Base-by-base conservation (phyloP, 2,797 vertebrate species). In the Thamnophis elegans region DNA sequence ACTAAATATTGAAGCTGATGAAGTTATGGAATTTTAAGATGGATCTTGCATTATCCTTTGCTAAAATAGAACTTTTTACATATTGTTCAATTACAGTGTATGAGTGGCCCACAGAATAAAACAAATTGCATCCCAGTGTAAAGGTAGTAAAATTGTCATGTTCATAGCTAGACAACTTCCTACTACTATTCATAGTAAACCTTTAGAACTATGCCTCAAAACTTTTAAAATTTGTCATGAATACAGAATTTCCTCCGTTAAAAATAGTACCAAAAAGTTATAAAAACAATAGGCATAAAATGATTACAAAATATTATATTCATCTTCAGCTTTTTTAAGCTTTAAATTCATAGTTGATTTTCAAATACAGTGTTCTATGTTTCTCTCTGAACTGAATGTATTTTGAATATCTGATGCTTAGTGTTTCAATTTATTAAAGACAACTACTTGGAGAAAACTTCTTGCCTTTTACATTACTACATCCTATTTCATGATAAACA, bases 341-440 rank as follows among this genome's bases (percentile, higher is more conserved):
- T 12, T 10, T 47, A 25, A 32, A 14, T 86, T 51, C 89, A 10
- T n/a, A 85, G 92, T 54, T 85, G 18, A 78, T 25, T 87, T 85
- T 87, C 85, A 28, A 56, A 56, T 55, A 12, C 56, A 73, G 82
- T 89, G 86, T 32, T 25, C 20, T n/a, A 58, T 91, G n/a, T 87
- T 18, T 88, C n/a, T 90, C 55, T 26, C 16, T 86, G 32, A 89
- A 86, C 55, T 54, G 25, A 55, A 25, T 86, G 59, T 59, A 86
- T 56, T 85, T 65, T 92, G 51, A 54, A 85, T 53, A 62, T 18
- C 12, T 82, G 28, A 88, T 85, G 25, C n/a, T 90, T 88, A 36
- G 5, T 92, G 62, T 87, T 90, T 56, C 68, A 62, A 51, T 87
- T 87, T 87, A 87, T 86, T 90, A 60, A 87, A 92, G n/a, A 47